Evolutionary conservation across 53 echinoderm and acorn worm genomes (phyloP).

Genomic region (Paelopatides confundens): DNA sequence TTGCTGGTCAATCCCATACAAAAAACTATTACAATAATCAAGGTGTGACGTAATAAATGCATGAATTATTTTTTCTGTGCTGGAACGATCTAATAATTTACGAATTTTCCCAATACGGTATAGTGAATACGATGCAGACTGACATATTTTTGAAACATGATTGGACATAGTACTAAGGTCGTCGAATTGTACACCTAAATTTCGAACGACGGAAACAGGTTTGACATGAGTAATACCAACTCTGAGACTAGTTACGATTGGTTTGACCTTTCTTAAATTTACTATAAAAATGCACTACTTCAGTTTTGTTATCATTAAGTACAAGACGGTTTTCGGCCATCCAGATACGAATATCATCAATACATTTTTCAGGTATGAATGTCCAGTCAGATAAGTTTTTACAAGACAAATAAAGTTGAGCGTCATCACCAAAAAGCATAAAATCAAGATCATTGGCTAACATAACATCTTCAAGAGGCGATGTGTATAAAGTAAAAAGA

Average conservation of each 20-base stretch:
- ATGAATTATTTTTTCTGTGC: too few relatives aligned
- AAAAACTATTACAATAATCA: too few relatives aligned
- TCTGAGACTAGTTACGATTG: not conserved
- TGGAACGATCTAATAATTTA: too few relatives aligned
- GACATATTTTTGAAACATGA: too few relatives aligned
- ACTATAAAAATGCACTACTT: not conserved
- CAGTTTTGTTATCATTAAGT: not conserved
- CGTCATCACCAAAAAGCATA: not conserved
- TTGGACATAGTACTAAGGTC: too few relatives aligned
- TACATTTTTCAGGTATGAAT: constrained; percentile 6
- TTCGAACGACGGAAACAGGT: constrained; percentile 1
- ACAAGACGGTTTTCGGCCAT: not conserved
- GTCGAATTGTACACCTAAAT: too few relatives aligned
- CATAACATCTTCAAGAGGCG: constrained; percentile 24
- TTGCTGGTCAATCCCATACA: too few relatives aligned
- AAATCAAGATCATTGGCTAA: not conserved
- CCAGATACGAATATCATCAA: constrained; percentile 10
- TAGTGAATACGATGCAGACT: too few relatives aligned
- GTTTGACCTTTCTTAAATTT: not conserved
- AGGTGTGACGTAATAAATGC: too few relatives aligned
- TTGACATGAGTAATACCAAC: not conserved
- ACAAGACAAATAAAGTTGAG: not conserved
- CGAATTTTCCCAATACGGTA: too few relatives aligned
- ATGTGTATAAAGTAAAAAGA: constrained; percentile 48
- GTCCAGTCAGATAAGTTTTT: not conserved